Evolutionary conservation across 1,140 invertebrate genomes (phyloP), one percentile per base, ranked within the genome.

Genomic region (Microvelia longipes): DNA sequence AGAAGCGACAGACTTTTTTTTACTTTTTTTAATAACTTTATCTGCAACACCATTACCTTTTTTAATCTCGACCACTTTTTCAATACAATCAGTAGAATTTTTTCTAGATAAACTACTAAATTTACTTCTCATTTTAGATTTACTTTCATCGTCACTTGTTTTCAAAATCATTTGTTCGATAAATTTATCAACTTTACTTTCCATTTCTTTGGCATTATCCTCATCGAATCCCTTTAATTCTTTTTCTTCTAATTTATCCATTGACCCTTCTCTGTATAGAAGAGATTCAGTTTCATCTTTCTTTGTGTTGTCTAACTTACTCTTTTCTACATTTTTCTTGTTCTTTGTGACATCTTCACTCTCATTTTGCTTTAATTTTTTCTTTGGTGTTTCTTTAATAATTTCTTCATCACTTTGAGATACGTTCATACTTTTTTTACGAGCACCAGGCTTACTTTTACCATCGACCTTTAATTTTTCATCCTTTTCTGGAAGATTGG

Each of bases 401-500:
- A 77, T 75, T 71, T 80, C 80, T 28, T 74, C 75, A 71, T 72
- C 70, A n/a, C 25, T 69, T n/a, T n/a, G n/a, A n/a, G n/a, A n/a
- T n/a, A n/a, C n/a, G n/a, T n/a, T n/a, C n/a, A n/a, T n/a, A n/a
- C n/a, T n/a, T n/a, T n/a, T n/a, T n/a, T n/a, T n/a, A n/a, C n/a
- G n/a, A n/a, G n/a, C n/a, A n/a, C n/a, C n/a, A n/a, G n/a, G n/a
- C n/a, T n/a, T n/a, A n/a, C n/a, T n/a, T n/a, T n/a, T n/a, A n/a
- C n/a, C n/a, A n/a, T n/a, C n/a, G n/a, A n/a, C n/a, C n/a, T n/a
- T n/a, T n/a, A n/a, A n/a, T n/a, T n/a, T n/a, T n/a, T n/a, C n/a
- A n/a, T n/a, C n/a, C n/a, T n/a, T n/a, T n/a, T n/a, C n/a, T n/a
- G n/a, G n/a, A n/a, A n/a, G n/a, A n/a, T n/a, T n/a, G n/a, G n/a